Evolutionary conservation across 92 coral and sea anemone genomes (phyloP), one percentile per base, ranked within the genome.

Genomic region (Zoanthus gigantus): DNA sequence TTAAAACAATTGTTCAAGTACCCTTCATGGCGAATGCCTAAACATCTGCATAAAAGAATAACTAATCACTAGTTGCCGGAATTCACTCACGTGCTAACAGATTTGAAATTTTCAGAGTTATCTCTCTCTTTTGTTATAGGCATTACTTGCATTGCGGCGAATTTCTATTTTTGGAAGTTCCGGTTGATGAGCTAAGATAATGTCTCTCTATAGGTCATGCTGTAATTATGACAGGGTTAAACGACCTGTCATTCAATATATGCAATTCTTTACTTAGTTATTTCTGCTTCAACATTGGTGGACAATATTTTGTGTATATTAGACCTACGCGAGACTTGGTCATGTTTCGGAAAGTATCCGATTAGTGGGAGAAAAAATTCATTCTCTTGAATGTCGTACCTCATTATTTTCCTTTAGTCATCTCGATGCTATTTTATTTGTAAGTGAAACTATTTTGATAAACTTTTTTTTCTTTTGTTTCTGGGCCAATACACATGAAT

Each of bases 111-210:
- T 23, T 81, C 85, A 66, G 47, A 63, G 75, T 65, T 71, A 46
- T 81, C 58, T 13, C 46, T 71, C 57, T 28, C 74, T 48, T 8
- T 81, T 66, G 60, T 81, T 47, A 45, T 11, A 44, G 2, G 3
- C 45, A 81, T 29, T 65, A 30, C 45, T 37, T 13, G 17, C 53
- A 18, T 5, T 29, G 37, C 56, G 58, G 46, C 46, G 14, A 61
- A 81, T 18, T 81, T 81, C 75, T 81, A 81, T 81, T 81, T 81
- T 66, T 81, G 85, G 84, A 28, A 65, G 46, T 81, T 81, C 74
- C 76, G 61, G 29, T 46, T 7, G 44, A 60, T 81, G 75, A 81
- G 44, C 58, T n/a, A 18, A 18, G 75, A 81, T 66, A 81, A 46
- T 81, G 18, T 75, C 74, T 31, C 6, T 23, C 23, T 23, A 23